Base-by-base conservation (phyloP, 2,113 vertebrate species). In the Dolichallabes microphthalmus region DNA sequence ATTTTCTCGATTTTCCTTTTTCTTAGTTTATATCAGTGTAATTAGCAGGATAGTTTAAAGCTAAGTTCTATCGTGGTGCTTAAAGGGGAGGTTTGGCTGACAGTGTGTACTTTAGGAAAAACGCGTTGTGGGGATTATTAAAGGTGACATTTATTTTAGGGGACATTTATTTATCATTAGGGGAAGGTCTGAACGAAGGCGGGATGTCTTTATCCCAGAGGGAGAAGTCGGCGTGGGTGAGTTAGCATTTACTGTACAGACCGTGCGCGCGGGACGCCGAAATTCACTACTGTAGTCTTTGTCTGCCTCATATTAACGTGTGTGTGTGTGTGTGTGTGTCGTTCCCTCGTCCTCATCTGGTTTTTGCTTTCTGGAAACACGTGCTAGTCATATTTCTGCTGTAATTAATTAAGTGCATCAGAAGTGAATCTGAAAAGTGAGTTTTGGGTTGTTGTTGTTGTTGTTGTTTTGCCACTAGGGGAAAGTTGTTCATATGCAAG, bases 361-460 rank as follows among this genome's bases (percentile, higher is more conserved):
- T 19, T n/a, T 30, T 6, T n/a, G 14, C n/a, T 53, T 4, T 53
- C 25, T 52, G 32, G 2, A 45, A 45, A 17, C 22, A 11, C 25
- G 9, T 25, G 2, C 1, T 3, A 13, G 4, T 22, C 25, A 53
- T 1, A 15, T 0, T 17, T 27, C 20, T 30, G 4, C 1, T 10
- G 50, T 55, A 20, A 45, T 77, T 12, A 77, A 77, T 1, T 32
- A 4, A 20, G 27, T 57, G 27, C 14, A 20, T 57, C n/a, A 55
- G 14, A 77, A 55, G 8, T 9, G 15, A 57, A 17, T 11, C 52
- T 57, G 9, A 32, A 77, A 53, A 15, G 74, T 64, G 60, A 32
- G 52, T 32, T 57, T 57, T 77, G 25, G 10, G 1, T 69, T 79
- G 39, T 45, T 4, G n/a, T n/a, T n/a, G n/a, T n/a, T n/a, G n/a